These are phyloP conservation scores for Rhynchonema sp. DNA, from an alignment of 2,888 invertebrate species.

Conservation along the genomic window DNA sequence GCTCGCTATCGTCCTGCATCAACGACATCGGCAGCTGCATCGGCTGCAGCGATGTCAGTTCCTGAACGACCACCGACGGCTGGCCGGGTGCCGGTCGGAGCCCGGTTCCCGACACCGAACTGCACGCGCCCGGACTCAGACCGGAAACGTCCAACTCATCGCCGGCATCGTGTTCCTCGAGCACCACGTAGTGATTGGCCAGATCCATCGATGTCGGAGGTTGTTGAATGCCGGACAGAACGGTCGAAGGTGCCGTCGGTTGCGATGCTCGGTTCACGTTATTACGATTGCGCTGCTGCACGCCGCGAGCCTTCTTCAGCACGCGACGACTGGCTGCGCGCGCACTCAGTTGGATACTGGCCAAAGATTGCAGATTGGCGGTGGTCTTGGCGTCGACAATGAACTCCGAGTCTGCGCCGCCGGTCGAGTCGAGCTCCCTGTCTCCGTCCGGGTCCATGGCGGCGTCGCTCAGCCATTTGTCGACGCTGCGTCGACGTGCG, in stretches of 20 bases:
- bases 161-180: no score
- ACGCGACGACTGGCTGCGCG: background rate
- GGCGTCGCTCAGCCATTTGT: constrained; percentile 84
- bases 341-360: background rate
- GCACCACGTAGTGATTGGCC: background rate
- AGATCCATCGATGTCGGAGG: background rate
- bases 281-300: background rate
- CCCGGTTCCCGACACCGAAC: no score
- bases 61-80: no score
- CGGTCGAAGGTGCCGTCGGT: no score
- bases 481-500: constrained; percentile 61
- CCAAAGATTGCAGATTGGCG: background rate
- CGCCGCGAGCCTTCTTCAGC: background rate
- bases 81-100: no score
- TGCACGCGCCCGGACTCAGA: no score
- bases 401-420: background rate
- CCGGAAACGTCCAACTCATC: background rate
- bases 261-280: background rate
- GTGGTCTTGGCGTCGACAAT: background rate
- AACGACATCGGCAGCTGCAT: background rate
- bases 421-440: background rate
- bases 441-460: background rate
- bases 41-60: background rate
- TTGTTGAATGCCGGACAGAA: no score
- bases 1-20: background rate